Evolutionary conservation across 2,888 invertebrate species (phyloP), one percentile per base, ranked within the genome.

Genomic region (Aquatica leii): DNA sequence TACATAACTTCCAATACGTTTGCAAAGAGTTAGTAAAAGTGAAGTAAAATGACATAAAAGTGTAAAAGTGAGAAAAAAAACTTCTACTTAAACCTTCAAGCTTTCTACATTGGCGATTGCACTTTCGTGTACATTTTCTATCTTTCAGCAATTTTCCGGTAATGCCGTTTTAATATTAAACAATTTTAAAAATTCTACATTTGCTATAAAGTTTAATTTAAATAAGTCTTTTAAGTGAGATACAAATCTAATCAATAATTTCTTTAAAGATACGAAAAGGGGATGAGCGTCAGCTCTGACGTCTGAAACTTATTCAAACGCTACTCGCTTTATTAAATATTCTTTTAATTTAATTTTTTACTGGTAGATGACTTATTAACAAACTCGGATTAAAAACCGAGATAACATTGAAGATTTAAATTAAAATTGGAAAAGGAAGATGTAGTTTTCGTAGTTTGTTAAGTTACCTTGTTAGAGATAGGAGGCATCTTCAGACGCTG

Each of bases 401-500:
- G n/a, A 46, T 37, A 24, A 24, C 24, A 24, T 37, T 12, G 37
- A 37, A 37, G 6, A 9, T 8, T 43, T 17, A 4, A 17, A 43
- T 43, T 17, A 43, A 43, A 43, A 17, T 8, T 9, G 43, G 15
- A 8, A 15, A 43, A 43, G 50, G 41, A 50, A 54, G 48, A 55
- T 14, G 18, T 11, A 41, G 59, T 40, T 24, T 17, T 31, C 63
- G 63, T 59, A 63, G 63, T 46, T 51, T 57, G 24, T 46, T 46
- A 55, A 63, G 59, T 54, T 63, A 62, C 65, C 65, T 69, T 66
- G 66, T 67, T 67, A 70, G 66, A 24, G 69, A 68, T 61, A 62
- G 60, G 65, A 65, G 67, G 63, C 65, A 56, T 63, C 63, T 68
- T 64, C 66, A 62, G 66, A 66, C 63, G 66, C 66, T 66, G 81